Percentiles rank a stretch among this genome's conserved stretches.
Evolutionary conservation across 2,113 vertebrate species (phyloP).

Genomic region (Lagopus leucura): DNA sequence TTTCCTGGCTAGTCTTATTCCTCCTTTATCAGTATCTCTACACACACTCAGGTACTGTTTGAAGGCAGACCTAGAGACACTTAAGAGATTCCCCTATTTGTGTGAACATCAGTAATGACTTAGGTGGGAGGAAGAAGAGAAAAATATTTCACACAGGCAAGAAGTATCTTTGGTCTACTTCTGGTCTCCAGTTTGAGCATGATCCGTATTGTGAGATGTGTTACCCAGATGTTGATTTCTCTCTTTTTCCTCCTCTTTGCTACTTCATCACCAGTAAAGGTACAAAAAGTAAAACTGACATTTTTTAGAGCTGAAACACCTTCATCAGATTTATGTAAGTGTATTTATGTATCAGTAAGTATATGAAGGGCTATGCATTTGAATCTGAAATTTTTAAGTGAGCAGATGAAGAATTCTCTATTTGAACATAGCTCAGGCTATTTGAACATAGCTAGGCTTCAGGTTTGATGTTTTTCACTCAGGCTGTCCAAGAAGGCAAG

Average conservation of each 20-base stretch:
- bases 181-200: neutral
- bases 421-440: neutral
- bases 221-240: neutral
- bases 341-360: no score
- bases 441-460: neutral
- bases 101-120: neutral
- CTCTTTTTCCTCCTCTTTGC: neutral
- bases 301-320: neutral
- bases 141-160: neutral
- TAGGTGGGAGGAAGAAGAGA: neutral
- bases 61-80: neutral
- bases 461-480: neutral
- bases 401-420: neutral
- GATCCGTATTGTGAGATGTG: fast-evolving
- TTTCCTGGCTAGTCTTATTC: neutral
- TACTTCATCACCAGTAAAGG: neutral
- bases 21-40: neutral
- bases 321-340: neutral
- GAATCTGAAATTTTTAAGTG: neutral
- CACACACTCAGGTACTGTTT: neutral
- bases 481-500: neutral
- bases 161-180: neutral
- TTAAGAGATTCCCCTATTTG: neutral
- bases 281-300: neutral
- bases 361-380: neutral